Evolutionary conservation across 2,113 vertebrate genomes (phyloP).

Genomic region (Heterochromis multidens): DNA sequence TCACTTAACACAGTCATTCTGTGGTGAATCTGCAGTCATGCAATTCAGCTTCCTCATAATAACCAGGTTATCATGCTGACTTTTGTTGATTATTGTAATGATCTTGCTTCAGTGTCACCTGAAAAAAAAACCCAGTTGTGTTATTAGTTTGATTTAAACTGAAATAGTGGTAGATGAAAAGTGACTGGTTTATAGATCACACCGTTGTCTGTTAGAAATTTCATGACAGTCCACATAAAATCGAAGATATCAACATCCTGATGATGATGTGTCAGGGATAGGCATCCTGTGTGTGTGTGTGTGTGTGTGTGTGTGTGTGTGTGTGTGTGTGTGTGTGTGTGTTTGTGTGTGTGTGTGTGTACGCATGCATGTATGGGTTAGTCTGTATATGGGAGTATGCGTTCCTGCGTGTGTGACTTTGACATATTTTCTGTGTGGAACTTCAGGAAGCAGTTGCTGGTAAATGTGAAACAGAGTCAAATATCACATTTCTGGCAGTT

Average conservation of each 20-base stretch:
- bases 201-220: neutral
- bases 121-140: neutral
- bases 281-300: too few relatives aligned
- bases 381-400: too few relatives aligned
- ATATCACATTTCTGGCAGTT: too few relatives aligned
- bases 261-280: neutral
- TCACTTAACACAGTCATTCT: neutral
- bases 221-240: neutral
- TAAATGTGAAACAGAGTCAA: too few relatives aligned
- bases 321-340: too few relatives aligned
- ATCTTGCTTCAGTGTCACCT: neutral
- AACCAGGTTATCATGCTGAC: neutral
- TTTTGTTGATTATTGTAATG: too few relatives aligned
- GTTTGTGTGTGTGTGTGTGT: too few relatives aligned
- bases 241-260: neutral
- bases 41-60: neutral
- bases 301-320: too few relatives aligned
- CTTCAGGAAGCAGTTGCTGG: too few relatives aligned
- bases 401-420: too few relatives aligned
- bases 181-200: fast-evolving
- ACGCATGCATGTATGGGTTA: too few relatives aligned
- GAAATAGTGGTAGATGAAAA: fast-evolving
- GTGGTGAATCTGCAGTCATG: neutral
- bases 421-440: too few relatives aligned
- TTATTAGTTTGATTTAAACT: neutral